A percentile compares a stretch with the other conserved stretches of the same genome.
These are phyloP conservation scores for Melanotaenia boesemani DNA, from an alignment of 2,797 vertebrate species.

Conservation along the genomic window DNA sequence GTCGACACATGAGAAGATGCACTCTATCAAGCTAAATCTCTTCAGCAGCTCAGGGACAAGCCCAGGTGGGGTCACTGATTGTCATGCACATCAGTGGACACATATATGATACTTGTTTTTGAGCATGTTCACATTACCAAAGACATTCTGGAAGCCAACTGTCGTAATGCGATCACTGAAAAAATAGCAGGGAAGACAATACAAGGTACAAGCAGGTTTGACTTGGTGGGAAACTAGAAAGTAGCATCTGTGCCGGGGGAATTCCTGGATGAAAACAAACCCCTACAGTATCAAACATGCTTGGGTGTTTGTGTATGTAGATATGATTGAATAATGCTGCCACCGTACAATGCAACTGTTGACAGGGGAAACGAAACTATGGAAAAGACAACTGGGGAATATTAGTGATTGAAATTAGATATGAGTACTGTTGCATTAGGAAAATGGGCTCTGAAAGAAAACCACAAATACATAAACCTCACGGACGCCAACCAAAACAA, in stretches of 20 bases:
- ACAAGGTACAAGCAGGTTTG: constrained; percentile 60
- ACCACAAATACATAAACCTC: constrained; percentile 43
- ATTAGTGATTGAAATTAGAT: constrained; percentile 45
- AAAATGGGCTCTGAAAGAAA: constrained; percentile 64
- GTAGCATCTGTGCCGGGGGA: constrained; percentile 63
- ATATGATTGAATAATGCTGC: constrained; percentile 76
- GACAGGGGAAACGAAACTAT: constrained; percentile 61
- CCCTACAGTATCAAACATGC: constrained; percentile 54
- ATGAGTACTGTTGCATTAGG: constrained; percentile 28
- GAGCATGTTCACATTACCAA: constrained; percentile 65
- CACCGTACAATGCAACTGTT: constrained; percentile 69
- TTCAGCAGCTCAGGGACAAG: constrained; percentile 65
- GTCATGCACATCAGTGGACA: constrained; percentile 58
- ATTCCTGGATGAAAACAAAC: constrained; percentile 78
- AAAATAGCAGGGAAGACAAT: constrained; percentile 60
- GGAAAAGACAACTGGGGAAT: constrained; percentile 50
- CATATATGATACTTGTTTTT: constrained; percentile 66
- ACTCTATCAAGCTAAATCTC: constrained; percentile 47
- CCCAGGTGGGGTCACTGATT: constrained; percentile 68
- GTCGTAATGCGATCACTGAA: constrained; percentile 65
- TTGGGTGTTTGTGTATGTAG: constrained; percentile 64
- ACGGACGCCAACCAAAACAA: too few species aligned
- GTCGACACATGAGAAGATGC: constrained; percentile 44
- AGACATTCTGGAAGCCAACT: constrained; percentile 57
- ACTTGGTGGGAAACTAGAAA: constrained; percentile 61